Evolutionary conservation across 2,113 vertebrate species (phyloP), one percentile per base, ranked within the genome.

Genomic region (Phyllostomus discolor): DNA sequence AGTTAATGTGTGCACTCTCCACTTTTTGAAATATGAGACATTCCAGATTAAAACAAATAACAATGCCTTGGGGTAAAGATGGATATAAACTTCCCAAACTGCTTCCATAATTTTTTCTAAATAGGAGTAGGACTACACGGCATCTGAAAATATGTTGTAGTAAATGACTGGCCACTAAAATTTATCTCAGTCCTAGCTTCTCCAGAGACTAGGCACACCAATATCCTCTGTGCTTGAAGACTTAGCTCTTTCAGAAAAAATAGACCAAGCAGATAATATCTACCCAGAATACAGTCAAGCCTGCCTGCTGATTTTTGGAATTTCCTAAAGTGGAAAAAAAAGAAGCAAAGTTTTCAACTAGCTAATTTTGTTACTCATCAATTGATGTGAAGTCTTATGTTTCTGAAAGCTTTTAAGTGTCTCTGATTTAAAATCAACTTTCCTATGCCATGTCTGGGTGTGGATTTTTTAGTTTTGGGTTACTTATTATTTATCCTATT

Each of bases 311-410:
- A 9, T 9, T 54, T 78, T 3, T 12, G 35, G 43, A 24, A 75
- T 84, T 88, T 87, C 19, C 38, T 72, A 59, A n/a, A 64, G 17
- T 43, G 8, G 20, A 91, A 72, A 91, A 84, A 64, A 88, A 88
- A 88, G 81, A 76, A 76, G 69, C 35, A 57, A 33, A n/a, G n/a
- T 70, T 93, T 88, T 28, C n/a, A 83, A 10, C 11, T 64, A 28
- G 28, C 24, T 50, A 9, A 72, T 90, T 92, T 83, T 48, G 7
- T 20, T 90, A n/a, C 7, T 73, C 43, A 43, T 79, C 90, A n/a
- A 31, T 76, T 31, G 69, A 69, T 26, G 35, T 62, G 28, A 35
- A 28, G 15, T 67, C 46, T 67, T 88, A 41, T 66, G 22, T 88
- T 81, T 59, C 50, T 15, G n/a, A 33, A 72, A 62, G 7, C 31